Conservation (phyloP, 2,888 invertebrate species). For the Chrysotoxum bicinctum region DNA sequence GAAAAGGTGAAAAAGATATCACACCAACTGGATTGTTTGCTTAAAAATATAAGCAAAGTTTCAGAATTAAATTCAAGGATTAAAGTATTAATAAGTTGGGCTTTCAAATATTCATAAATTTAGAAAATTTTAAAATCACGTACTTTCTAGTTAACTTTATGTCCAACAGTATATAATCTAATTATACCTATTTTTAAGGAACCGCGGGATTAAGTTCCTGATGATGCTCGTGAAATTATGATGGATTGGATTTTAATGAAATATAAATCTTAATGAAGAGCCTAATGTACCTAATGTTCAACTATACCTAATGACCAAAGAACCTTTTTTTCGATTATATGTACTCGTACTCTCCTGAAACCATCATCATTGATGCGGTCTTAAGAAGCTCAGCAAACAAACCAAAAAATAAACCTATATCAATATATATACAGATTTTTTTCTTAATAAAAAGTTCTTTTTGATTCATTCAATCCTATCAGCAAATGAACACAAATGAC, state of each 20-base stretch:
- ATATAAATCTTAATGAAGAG: constrained; percentile 28
- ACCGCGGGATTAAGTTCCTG: not conserved
- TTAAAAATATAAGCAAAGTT: not conserved
- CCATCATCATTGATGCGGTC: not conserved
- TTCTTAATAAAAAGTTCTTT: not conserved
- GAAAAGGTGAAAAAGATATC: not conserved
- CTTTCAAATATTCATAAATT: too few relatives aligned
- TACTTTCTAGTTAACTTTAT: not conserved
- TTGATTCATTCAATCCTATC: constrained; percentile 35
- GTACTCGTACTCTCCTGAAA: constrained; percentile 34
- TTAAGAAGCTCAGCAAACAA: constrained; percentile 19
- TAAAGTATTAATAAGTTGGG: too few relatives aligned
- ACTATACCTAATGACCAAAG: constrained; percentile 52
- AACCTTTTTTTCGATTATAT: constrained; percentile 40
- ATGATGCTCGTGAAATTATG: constrained; percentile 20
- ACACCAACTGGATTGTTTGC: not conserved
- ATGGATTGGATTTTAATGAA: constrained; percentile 58
- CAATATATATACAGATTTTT: not conserved
- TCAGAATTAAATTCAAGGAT: not conserved
- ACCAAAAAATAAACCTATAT: not conserved
- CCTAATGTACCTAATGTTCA: constrained; percentile 33
- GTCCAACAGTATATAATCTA: not conserved
- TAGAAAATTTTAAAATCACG: not conserved
- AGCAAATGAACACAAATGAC: constrained; percentile 62
- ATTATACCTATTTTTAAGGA: not conserved